phyloP scores from a whole-genome alignment of 37 sponge, comb jelly and placozoan genomes.

The Halisarca cf. caerulea region DNA sequence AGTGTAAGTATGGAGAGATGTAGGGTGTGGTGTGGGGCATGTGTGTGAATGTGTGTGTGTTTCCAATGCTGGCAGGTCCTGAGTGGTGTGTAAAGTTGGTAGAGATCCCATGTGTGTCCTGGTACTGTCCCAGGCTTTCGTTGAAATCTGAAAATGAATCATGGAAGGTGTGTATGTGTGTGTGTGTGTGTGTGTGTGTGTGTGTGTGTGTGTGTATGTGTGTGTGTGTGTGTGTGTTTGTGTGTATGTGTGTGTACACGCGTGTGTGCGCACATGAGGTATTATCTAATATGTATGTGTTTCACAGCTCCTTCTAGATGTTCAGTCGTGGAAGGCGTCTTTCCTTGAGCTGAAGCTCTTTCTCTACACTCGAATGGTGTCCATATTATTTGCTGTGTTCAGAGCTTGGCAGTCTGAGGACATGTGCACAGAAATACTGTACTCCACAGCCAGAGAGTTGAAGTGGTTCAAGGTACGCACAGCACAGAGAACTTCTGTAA shows the following conservation, averaged over 20 bases:
- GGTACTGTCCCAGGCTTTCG: not conserved
- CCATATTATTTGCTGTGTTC: constrained; percentile 42
- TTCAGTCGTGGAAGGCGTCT: constrained; percentile 6
- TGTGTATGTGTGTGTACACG: not conserved
- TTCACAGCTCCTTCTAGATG: not conserved
- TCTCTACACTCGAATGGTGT: constrained; percentile 43
- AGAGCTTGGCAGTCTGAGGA: constrained; percentile 54
- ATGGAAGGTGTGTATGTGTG: constrained; percentile 17
- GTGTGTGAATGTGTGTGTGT: not conserved
- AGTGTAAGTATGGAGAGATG: not conserved
- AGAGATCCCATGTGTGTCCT: not conserved
- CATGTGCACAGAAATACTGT: constrained; percentile 49
- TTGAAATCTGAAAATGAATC: not conserved
- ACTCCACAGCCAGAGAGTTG: constrained; percentile 65
- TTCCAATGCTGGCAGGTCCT: too few relatives aligned
- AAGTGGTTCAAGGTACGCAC: constrained; percentile 62
- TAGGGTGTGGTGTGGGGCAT: not conserved
- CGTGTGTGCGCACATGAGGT: not conserved
- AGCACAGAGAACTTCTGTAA: too few relatives aligned
- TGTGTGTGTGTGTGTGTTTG: constrained; percentile 17
- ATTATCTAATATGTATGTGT: not conserved
- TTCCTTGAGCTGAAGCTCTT: constrained; percentile 32
- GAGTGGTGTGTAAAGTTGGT: not conserved
- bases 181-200: constrained; percentile 35
- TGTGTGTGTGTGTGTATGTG: constrained; percentile 19